A percentile compares a stretch with the other conserved stretches of the same genome.
Conservation (phyloP, 2,113 vertebrate genomes). For the Prietella phreatophila region DNA sequence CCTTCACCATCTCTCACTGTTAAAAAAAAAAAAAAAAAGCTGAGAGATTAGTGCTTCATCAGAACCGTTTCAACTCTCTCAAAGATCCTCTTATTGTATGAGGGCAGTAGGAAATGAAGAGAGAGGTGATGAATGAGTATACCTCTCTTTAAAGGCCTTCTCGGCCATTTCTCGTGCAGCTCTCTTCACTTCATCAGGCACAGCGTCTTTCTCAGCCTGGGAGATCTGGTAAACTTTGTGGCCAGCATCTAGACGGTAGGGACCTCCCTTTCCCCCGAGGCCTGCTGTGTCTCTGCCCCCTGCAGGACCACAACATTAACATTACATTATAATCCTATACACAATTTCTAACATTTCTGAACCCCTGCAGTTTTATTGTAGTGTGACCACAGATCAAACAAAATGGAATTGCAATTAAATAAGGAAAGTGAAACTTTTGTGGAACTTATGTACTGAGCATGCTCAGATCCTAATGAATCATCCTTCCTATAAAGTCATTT, state of each 20-base stretch:
- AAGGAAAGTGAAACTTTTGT: neutral
- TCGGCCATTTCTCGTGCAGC: conserved; percentile 91
- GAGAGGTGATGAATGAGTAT: neutral
- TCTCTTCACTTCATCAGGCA: conserved; percentile 87
- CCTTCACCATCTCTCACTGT: neutral
- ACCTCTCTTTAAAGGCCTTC: conserved; percentile 90
- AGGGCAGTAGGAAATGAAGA: neutral
- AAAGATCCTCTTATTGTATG: neutral
- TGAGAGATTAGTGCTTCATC: neutral
- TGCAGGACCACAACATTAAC: conserved; percentile 54
- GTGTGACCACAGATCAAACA: neutral
- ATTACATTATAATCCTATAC: neutral
- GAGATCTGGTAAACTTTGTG: conserved; percentile 90
- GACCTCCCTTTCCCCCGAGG: conserved; percentile 91
- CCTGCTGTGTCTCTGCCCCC: conserved; percentile 96
- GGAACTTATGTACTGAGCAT: neutral
- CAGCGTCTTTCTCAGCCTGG: conserved; percentile 87
- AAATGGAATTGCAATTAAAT: neutral
- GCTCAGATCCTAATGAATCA: neutral
- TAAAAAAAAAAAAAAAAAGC: neutral
- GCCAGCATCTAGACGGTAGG: conserved; percentile 89
- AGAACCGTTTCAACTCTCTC: neutral
- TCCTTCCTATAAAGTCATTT: neutral
- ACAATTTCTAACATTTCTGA: neutral
- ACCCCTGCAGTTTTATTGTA: neutral